Conservation (phyloP, 2,113 vertebrate genomes). For the Zootoca vivipara region DNA sequence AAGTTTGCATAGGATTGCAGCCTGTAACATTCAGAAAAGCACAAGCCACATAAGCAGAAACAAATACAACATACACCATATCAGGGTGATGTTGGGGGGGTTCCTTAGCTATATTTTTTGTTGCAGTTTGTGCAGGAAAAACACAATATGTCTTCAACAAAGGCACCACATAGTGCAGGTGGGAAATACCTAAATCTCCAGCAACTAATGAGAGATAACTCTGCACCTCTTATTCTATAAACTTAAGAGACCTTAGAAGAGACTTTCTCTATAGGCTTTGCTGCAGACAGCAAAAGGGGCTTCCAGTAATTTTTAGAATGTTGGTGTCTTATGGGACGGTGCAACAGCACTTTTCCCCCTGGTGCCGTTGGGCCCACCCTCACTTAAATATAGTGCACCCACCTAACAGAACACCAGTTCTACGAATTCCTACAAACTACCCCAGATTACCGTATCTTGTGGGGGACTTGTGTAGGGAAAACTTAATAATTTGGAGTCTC, state of each 20-base stretch:
- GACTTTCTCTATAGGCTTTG: neutral
- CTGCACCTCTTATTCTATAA: neutral
- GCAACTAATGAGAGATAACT: neutral
- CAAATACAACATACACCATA: neutral
- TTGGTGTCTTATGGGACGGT: neutral
- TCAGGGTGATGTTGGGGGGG: no score
- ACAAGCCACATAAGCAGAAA: neutral
- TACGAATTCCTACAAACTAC: no score
- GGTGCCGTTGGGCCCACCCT: no score
- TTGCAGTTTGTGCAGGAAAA: neutral
- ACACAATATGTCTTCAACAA: neutral
- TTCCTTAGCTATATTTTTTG: neutral
- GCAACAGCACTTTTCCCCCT: no score
- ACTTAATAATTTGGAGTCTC: no score
- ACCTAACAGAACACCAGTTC: no score
- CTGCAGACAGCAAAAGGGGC: neutral
- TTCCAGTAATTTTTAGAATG: neutral
- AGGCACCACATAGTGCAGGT: neutral
- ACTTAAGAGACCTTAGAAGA: neutral
- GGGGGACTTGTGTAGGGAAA: no score
- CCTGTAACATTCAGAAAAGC: neutral
- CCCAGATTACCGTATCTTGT: no score
- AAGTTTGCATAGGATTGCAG: neutral
- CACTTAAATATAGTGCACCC: no score
- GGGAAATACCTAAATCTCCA: neutral